Base-by-base conservation (phyloP, 23 tunicate species). In the Clavelina lepadiformis region DNA sequence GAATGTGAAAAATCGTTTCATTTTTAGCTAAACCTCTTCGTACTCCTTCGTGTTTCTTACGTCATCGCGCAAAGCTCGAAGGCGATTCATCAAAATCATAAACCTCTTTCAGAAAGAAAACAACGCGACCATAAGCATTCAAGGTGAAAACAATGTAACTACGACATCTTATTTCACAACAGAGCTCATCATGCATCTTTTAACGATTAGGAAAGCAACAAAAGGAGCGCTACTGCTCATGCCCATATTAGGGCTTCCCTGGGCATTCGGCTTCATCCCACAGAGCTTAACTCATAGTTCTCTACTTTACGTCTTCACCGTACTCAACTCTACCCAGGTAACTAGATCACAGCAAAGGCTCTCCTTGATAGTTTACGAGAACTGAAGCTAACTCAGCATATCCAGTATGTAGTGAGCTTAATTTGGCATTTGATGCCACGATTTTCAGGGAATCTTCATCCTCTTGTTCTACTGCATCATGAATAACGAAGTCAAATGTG, bases 201-300 rank as follows among this genome's bases (percentile, higher is more conserved):
- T 15, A 15, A 13, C 15, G 23, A 60, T 22, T 46, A 86, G 95
- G 56, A 86, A 86, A 55, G 77, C 86, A 7, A 46, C 78, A 25
- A 86, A 86, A 38, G 95, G 95, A 37, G 85, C 71, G 2, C 13
- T 77, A 20, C 53, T 86, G 34, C 36, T 86, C 65, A 86, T 86
- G 95, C 95, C 95, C 21, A 86, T 86, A 19, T 71, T 86, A 2
- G 95, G 95, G 44, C 38, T 86, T 13, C 79, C 95, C 0, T 86
- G 95, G 95, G 33, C 67, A 1, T 77, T 86, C 51, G 95, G 95
- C 25, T 54, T 78, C 3, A 71, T 86, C 21, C 95, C 95, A 18
- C 84, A 71, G 28, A 44, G 80, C 2, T 38, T 74, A 13, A 71
- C 80, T n/a, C 95, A 86, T 33, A 76, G 71, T 56, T 59, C 51